A percentile compares a stretch with the other conserved stretches of the same genome.
These are phyloP conservation scores for Drosophila phalerata DNA, from an alignment of 2,888 invertebrate genomes.

Conservation along the genomic window DNA sequence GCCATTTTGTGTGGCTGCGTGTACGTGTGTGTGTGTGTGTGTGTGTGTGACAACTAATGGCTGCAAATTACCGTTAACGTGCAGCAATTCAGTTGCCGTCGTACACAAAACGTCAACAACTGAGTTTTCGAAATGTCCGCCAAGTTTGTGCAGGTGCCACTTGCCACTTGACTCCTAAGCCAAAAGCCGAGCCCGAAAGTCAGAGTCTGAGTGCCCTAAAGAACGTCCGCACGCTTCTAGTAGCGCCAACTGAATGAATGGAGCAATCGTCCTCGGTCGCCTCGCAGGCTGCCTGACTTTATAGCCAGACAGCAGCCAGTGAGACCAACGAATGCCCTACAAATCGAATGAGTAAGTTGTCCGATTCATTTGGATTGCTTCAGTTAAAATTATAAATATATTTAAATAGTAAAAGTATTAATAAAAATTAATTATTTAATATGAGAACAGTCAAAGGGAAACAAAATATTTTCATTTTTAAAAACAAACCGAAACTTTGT, in stretches of 20 bases:
- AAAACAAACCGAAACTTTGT: too few relatives aligned
- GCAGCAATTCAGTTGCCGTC: slow-evolving; percentile 51
- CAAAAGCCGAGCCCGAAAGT: slow-evolving; percentile 55
- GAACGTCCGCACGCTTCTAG: slow-evolving; percentile 81
- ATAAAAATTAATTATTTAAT: too few relatives aligned
- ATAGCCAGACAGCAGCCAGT: slow-evolving; percentile 48
- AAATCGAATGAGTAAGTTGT: neutral
- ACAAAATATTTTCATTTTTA: too few relatives aligned
- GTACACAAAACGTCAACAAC: slow-evolving; percentile 40
- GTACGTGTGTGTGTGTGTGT: neutral
- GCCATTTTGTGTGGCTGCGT: slow-evolving; percentile 11
- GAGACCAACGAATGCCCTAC: slow-evolving; percentile 54
- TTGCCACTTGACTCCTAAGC: slow-evolving; percentile 68
- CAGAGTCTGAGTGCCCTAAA: slow-evolving; percentile 59
- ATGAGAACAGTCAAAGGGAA: too few relatives aligned
- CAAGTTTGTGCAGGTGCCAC: slow-evolving; percentile 49
- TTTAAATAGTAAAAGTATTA: neutral
- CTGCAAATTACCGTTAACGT: slow-evolving; percentile 78
- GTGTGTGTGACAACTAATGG: slow-evolving; percentile 67
- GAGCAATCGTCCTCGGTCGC: slow-evolving; percentile 69
- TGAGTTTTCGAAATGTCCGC: slow-evolving; percentile 45
- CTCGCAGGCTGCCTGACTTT: slow-evolving; percentile 60
- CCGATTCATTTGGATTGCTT: neutral
- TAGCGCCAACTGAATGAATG: slow-evolving; percentile 80
- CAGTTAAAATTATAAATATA: neutral